Evolutionary conservation across 2,113 vertebrate species (phyloP), one percentile per base, ranked within the genome.

Genomic region (Nothocercus julius): DNA sequence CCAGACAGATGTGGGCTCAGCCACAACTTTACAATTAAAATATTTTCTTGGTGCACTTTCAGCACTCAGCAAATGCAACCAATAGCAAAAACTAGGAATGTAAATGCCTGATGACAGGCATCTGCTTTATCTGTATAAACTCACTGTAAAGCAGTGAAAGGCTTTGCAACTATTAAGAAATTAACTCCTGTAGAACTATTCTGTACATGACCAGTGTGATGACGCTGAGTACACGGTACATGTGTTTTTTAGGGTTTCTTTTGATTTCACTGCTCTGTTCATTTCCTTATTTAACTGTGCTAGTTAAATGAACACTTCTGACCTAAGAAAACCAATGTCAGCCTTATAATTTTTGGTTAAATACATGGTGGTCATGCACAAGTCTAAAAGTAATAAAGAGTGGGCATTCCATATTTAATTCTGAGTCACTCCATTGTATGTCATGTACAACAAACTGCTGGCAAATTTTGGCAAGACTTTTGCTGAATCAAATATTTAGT

Each of bases 341-440:
- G 97, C 96, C 27, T 90, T 95, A 44, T 98, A 98, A 98, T 98
- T 97, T 97, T 62, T 88, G 97, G 86, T 96, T 97, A 96, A 98
- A 94, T 79, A 96, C 95, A 93, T 18, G 77, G 95, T 92, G 93
- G 95, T 94, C 72, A 93, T 93, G 83, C 95, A 76, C 93, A 95
- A 95, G 91, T 97, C 97, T 97, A 98, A 98, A 98, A 98, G 97
- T 97, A 97, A 92, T 14, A 80, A 56, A 84, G 95, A 91, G 91
- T 87, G 92, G 92, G 93, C 88, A 91, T 75, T 81, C 92, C 89
- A 88, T 74, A 90, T 95, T 96, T 96, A 96, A 89, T 92, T 95
- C 69, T 96, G 94, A 96, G 91, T 96, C 95, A 95, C 63, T 68
- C 59, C 66, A 70, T 73, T 94, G 73, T 93, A 4, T 89, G 91